Conservation (phyloP, 2,888 invertebrate genomes). For the Watsonalla cultraria region DNA sequence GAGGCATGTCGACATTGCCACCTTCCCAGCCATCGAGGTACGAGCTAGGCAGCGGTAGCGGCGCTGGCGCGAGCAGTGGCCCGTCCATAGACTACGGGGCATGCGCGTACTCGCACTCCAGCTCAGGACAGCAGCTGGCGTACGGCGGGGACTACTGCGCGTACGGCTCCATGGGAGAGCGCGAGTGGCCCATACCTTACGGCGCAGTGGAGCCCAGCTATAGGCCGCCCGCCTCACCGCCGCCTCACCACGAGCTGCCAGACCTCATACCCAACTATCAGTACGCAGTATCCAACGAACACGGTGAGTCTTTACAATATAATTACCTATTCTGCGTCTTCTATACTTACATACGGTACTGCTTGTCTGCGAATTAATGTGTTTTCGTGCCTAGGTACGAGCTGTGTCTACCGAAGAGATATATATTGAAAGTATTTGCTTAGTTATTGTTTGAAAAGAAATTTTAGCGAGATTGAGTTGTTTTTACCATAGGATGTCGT, state of each 20-base stretch:
- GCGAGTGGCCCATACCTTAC: conserved; percentile 65
- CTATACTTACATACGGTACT: not conserved
- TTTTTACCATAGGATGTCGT: no score
- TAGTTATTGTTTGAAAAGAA: no score
- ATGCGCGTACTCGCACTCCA: conserved; percentile 91
- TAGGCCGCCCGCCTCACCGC: conserved; percentile 50
- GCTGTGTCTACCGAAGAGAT: no score
- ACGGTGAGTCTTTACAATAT: conserved; percentile 51
- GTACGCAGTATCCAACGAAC: conserved; percentile 67
- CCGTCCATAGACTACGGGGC: conserved; percentile 80
- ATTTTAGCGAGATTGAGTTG: no score
- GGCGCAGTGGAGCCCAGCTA: conserved; percentile 54
- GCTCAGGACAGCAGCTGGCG: conserved; percentile 82
- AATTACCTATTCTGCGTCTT: not conserved
- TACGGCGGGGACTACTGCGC: conserved; percentile 70
- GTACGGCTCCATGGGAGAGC: conserved; percentile 62
- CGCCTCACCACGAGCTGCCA: conserved; percentile 58
- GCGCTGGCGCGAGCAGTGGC: conserved; percentile 76
- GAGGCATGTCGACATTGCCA: conserved; percentile 50
- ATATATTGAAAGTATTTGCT: no score
- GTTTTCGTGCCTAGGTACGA: no score
- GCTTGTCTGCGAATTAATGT: no score
- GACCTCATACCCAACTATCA: conserved; percentile 72
- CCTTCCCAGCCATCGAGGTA: conserved; percentile 57
- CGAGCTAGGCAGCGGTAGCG: conserved; percentile 53